phyloP scores from a whole-genome alignment of 1,140 invertebrate species.

The Formica exsecta region DNA sequence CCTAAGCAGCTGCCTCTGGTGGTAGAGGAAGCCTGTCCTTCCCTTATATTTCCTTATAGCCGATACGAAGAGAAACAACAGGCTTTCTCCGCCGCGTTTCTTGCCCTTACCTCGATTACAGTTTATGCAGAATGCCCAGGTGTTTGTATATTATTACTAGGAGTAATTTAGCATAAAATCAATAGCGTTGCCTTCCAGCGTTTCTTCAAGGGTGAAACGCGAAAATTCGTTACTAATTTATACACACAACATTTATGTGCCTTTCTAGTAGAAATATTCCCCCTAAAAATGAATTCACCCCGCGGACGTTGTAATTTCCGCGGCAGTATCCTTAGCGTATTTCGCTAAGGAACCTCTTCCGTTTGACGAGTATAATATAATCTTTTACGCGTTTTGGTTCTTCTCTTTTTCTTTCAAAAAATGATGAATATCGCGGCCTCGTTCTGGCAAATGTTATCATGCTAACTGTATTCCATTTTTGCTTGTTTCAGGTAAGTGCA shows the following conservation, averaged over 20 bases:
- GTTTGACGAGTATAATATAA: slow-evolving; percentile 13
- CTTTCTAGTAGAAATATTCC: background rate
- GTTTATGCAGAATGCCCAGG: slow-evolving; percentile 68
- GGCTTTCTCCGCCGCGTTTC: slow-evolving; percentile 57
- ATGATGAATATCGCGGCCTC: background rate
- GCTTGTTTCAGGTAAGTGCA: slow-evolving; percentile 78
- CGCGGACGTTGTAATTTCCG: slow-evolving; percentile 40
- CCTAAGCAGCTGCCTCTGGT: slow-evolving; percentile 71
- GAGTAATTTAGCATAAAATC: slow-evolving; percentile 71
- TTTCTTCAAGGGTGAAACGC: slow-evolving; percentile 52
- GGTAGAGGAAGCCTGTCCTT: slow-evolving; percentile 70
- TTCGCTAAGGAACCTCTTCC: slow-evolving; percentile 18
- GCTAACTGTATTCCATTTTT: slow-evolving; percentile 34
- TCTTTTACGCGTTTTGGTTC: background rate
- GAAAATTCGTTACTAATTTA: slow-evolving; percentile 57
- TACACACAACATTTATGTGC: slow-evolving; percentile 3
- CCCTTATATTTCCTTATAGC: slow-evolving; percentile 71
- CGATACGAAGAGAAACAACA: slow-evolving; percentile 67
- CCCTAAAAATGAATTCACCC: slow-evolving; percentile 46
- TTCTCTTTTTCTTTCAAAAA: background rate
- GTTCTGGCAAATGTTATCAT: background rate
- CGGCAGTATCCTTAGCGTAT: background rate
- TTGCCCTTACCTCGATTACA: slow-evolving; percentile 68
- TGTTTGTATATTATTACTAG: slow-evolving; percentile 72
- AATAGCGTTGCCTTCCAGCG: slow-evolving; percentile 62